Evolutionary conservation across 2,113 vertebrate species (phyloP), one percentile per base, ranked within the genome.

Genomic region (Bubo scandiacus): DNA sequence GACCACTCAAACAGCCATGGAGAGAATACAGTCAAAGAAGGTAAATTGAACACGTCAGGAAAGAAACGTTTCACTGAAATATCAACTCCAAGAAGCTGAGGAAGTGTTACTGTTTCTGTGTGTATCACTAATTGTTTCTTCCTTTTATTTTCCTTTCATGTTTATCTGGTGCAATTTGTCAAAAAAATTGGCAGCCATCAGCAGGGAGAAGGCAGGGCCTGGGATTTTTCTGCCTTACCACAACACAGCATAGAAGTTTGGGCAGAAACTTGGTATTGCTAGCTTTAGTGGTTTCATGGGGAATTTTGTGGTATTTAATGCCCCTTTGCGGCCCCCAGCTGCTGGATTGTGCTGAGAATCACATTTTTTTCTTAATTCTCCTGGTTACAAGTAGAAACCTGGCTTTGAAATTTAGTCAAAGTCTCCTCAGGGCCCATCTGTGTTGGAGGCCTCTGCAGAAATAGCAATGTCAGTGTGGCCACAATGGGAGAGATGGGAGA

Each of bases 1-100:
- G 99, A 99, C 96, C 99, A 99, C 93, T 98, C 99, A 27, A 99
- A 99, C 98, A 99, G 99, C 97, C 99, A 99, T 34, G 99, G 99
- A 27, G 99, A 99, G 18, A 99, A 99, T 96, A 98, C 99, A 2
- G 98, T 99, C 97, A 99, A 99, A 97, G 99, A 99, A 97, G 99
- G 99, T 99, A 95, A 97, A 94, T 75, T 30, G n/a, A 57, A 40
- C 21, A 11, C 30, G 23, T 80, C 30, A 15, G 36, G 15, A 38
- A 74, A 52, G 8, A 67, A 62, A 32, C 2, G 0, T 55, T 43
- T 17, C 57, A 17, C 29, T 85, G 47, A 70, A 81, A 61, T 38
- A 47, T 8, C 36, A 47, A 3, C 23, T 23, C n/a, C 20, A 57
- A 29, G 84, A 88, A 75, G 30, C 32, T 34, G 45, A 83, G 20